Conservation (phyloP, 2,888 invertebrate genomes). For the Epirrita christyi region DNA sequence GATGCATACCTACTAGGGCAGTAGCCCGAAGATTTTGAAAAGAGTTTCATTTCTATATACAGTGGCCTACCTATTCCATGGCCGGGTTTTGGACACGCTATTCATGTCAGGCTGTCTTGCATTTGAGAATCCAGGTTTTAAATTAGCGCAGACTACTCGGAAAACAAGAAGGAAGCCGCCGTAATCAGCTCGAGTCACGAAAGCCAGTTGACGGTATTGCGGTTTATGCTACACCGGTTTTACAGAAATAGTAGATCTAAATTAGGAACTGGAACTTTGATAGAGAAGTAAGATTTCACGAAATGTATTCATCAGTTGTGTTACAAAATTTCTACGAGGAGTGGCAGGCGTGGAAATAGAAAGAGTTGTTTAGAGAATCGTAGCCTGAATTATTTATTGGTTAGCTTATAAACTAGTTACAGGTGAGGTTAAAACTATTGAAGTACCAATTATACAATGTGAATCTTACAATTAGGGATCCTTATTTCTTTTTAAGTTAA, state of each 20-base stretch:
- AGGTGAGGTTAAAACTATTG: too few species aligned
- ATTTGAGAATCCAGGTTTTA: conserved; percentile 71
- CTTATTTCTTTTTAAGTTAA: too few species aligned
- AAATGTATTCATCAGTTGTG: too few species aligned
- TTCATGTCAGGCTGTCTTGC: conserved; percentile 71
- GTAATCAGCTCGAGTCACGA: conserved; percentile 66
- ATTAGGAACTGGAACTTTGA: background rate
- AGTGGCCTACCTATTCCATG: background rate
- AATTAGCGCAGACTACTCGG: conserved; percentile 69
- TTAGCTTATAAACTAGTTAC: too few species aligned
- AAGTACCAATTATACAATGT: too few species aligned
- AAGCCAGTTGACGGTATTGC: conserved; percentile 24
- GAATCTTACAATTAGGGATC: too few species aligned
- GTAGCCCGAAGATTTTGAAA: background rate
- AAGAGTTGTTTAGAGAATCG: too few species aligned
- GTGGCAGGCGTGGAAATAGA: too few species aligned
- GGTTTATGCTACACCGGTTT: conserved; percentile 3
- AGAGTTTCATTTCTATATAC: background rate
- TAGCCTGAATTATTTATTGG: too few species aligned
- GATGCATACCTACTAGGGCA: too few species aligned
- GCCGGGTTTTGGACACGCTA: conserved; percentile 62
- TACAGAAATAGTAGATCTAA: background rate
- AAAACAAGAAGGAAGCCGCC: conserved; percentile 58
- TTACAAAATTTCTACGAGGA: too few species aligned
- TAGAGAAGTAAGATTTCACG: too few species aligned